A percentile compares a stretch with the other conserved stretches of the same genome.
These are phyloP conservation scores for Hirtodrosophila cameraria DNA, from an alignment of 2,888 invertebrate species.

Conservation along the genomic window DNA sequence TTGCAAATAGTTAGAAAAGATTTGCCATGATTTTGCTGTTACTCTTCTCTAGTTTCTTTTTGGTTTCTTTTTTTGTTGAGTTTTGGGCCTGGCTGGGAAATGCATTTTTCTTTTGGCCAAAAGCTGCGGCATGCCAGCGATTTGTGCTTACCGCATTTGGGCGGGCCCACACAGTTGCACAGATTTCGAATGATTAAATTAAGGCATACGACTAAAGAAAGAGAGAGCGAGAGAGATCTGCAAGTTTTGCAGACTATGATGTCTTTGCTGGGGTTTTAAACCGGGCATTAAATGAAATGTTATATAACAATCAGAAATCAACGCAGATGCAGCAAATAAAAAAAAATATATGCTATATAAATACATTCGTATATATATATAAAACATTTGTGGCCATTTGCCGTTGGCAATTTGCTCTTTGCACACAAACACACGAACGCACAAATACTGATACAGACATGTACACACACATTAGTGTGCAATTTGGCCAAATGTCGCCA, in stretches of 20 bases:
- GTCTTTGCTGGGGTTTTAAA: conserved; percentile 47
- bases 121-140: conserved; percentile 52
- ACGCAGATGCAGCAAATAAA: conserved; percentile 71
- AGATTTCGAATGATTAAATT: conserved; percentile 68
- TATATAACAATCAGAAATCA: conserved; percentile 77
- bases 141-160: conserved; percentile 77
- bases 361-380: conserved; percentile 23
- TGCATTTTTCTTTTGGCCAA: conserved; percentile 42
- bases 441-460: conserved; percentile 18
- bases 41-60: conserved; percentile 29
- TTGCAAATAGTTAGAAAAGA: conserved; percentile 83
- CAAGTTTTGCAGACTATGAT: conserved; percentile 36
- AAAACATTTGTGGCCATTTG: conserved; percentile 73
- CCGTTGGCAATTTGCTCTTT: conserved; percentile 63
- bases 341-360: conserved; percentile 42
- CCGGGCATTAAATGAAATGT: conserved; percentile 72
- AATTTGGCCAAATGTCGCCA: conserved; percentile 79
- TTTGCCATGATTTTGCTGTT: conserved; percentile 73
- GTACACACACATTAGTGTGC: conserved; percentile 68
- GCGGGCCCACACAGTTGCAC: conserved; percentile 46
- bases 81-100: background rate
- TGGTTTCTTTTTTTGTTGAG: background rate
- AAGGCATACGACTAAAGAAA: conserved; percentile 40
- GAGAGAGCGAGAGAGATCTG: conserved; percentile 8
- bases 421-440: conserved; percentile 25